A percentile compares a stretch with the other conserved stretches of the same genome.
These are phyloP conservation scores for Adelphocoris suturalis DNA, from an alignment of 2,888 invertebrate species.

Conservation along the genomic window DNA sequence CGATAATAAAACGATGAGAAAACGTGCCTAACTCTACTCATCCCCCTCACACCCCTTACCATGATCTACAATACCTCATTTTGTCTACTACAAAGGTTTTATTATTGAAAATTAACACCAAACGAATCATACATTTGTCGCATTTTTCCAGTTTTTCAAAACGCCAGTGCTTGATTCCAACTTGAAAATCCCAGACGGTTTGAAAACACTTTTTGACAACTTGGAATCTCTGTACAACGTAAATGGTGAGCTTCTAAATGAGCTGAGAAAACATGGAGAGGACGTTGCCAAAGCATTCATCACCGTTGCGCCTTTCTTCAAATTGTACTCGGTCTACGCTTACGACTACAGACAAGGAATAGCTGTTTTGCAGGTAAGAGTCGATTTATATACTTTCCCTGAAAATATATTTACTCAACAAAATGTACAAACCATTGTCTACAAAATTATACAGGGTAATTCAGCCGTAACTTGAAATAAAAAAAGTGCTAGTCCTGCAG, in stretches of 20 bases:
- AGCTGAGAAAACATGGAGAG: slow-evolving; percentile 81
- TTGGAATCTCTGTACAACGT: slow-evolving; percentile 84
- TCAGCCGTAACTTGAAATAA: too few relatives aligned
- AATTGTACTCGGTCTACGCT: slow-evolving; percentile 88
- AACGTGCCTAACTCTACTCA: too few relatives aligned
- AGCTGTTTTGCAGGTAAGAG: slow-evolving; percentile 82
- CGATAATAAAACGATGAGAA: too few relatives aligned
- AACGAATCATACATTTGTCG: not conserved
- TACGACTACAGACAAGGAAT: slow-evolving; percentile 85
- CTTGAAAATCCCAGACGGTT: slow-evolving; percentile 80
- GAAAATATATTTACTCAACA: too few relatives aligned
- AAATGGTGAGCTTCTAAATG: slow-evolving; percentile 82
- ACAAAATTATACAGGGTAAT: too few relatives aligned
- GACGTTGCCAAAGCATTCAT: slow-evolving; percentile 85
- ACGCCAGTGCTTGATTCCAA: slow-evolving; percentile 81
- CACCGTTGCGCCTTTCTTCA: slow-evolving; percentile 87
- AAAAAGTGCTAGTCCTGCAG: too few relatives aligned
- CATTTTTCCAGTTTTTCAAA: slow-evolving; percentile 81
- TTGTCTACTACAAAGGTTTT: too few relatives aligned
- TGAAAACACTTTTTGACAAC: slow-evolving; percentile 83
- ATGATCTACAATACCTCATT: too few relatives aligned
- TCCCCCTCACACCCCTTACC: too few relatives aligned
- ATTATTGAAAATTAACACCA: too few relatives aligned
- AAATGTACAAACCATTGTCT: too few relatives aligned
- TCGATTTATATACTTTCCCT: not conserved